Evolutionary conservation across 2,113 vertebrate species (phyloP), one percentile per base, ranked within the genome.

Genomic region (Lucifuga dentata): DNA sequence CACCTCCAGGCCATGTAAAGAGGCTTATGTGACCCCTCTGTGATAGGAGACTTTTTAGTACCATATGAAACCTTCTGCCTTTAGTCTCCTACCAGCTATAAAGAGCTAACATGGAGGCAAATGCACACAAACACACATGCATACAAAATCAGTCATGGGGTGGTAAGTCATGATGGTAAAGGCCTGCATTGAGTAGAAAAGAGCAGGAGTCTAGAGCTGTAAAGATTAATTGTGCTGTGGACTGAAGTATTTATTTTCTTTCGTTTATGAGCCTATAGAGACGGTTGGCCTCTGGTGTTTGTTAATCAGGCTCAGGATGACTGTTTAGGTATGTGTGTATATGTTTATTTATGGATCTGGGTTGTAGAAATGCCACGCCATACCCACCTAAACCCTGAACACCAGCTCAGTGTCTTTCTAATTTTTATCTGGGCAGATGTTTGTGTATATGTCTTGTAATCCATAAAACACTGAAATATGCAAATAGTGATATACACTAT

Each of bases 161-260:
- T 16, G 59, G 64, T 75, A 73, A 70, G 72, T 87, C 50, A 73
- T 3, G 32, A 15, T 2, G n/a, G 10, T 8, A n/a, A 44, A 36
- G 61, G 46, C 19, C 23, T 10, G 59, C 64, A 56, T 29, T 11
- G 16, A n/a, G 26, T 16, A 46, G 20, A 32, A 0, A 12, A 7
- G 43, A 21, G 52, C 23, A 24, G 24, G 39, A 52, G 39, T 60
- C 23, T 49, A 40, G 15, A 57, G 73, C 62, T 58, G 21, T 76
- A 68, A 74, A 72, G 49, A 80, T 82, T 66, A 78, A 74, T 73
- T 78, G 70, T 74, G 53, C 53, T 59, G 57, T 8, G 39, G 26
- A 46, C 66, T 65, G 15, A 21, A 38, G 29, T 55, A 35, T 80
- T 86, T 74, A 43, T 73, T 71, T 46, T 44, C 48, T 45, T 24